Evolutionary conservation across 2,888 invertebrate species (phyloP).

Genomic region (Drosophila anceps): DNA sequence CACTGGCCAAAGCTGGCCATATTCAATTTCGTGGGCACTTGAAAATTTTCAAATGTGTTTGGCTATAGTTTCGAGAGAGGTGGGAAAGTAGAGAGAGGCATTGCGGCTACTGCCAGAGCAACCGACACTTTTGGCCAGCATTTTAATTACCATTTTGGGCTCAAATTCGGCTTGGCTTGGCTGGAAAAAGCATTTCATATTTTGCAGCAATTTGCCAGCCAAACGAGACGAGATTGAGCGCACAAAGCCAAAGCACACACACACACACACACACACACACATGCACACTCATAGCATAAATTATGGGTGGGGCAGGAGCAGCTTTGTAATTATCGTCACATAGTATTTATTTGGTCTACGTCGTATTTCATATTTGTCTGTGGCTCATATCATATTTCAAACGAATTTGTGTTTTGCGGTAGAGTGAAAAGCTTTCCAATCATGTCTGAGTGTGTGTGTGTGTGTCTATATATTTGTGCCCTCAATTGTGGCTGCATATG

Average conservation of each 20-base stretch:
- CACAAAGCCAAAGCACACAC: conserved; percentile 31
- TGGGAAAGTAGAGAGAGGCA: background rate
- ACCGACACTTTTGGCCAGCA: conserved; percentile 67
- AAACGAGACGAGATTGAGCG: conserved; percentile 54
- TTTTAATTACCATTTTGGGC: conserved; percentile 71
- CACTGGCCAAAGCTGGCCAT: conserved; percentile 19
- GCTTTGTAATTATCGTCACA: conserved; percentile 56
- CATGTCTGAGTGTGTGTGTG: background rate
- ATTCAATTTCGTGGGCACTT: conserved; percentile 50
- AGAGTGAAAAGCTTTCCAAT: conserved; percentile 26
- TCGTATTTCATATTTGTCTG: conserved; percentile 22
- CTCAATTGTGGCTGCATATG: conserved; percentile 16
- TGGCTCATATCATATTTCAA: conserved; percentile 36
- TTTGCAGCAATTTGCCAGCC: conserved; percentile 64
- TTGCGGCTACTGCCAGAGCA: conserved; percentile 13
- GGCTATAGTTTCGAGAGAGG: background rate
- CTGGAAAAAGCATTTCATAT: conserved; percentile 59
- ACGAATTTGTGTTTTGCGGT: conserved; percentile 40
- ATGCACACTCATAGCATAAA: conserved; percentile 15
- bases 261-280: conserved; percentile 4
- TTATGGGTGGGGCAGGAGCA: conserved; percentile 32
- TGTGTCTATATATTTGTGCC: background rate
- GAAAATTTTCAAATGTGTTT: conserved; percentile 50
- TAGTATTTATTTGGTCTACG: conserved; percentile 47
- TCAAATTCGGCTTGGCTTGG: conserved; percentile 14